Evolutionary conservation across 2,113 vertebrate species (phyloP).

Genomic region (Promerops cafer): DNA sequence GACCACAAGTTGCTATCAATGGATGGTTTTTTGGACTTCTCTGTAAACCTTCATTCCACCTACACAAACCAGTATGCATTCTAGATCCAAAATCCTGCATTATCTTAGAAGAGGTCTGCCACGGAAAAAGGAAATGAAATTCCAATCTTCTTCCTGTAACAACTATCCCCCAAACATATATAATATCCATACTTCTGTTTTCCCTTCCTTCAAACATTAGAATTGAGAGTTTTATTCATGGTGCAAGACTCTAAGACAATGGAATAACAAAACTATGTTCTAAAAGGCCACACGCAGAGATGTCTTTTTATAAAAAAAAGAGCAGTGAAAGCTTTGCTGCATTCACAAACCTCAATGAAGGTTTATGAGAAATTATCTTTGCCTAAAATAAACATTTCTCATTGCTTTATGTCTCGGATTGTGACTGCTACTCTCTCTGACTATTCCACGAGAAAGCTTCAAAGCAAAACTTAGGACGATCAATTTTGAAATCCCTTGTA

Average conservation of each 20-base stretch:
- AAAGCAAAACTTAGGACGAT: not conserved
- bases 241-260: not conserved
- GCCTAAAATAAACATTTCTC: not conserved
- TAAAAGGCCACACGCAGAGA: not conserved
- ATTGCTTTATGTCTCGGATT: not conserved
- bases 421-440: not conserved
- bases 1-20: not conserved
- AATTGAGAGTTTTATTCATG: not conserved
- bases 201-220: not conserved
- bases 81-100: not conserved
- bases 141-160: not conserved
- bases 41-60: not conserved
- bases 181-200: not conserved
- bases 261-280: not conserved
- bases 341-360: not conserved
- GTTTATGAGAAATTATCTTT: not conserved
- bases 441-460: not conserved
- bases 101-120: not conserved
- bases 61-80: not conserved
- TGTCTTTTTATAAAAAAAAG: not conserved
- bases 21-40: not conserved
- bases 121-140: not conserved
- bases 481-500: not conserved
- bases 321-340: not conserved
- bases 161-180: not conserved